A percentile compares a stretch with the other conserved stretches of the same genome.
Conservation (phyloP, 2,888 invertebrate species). For the Buathra laborator region DNA sequence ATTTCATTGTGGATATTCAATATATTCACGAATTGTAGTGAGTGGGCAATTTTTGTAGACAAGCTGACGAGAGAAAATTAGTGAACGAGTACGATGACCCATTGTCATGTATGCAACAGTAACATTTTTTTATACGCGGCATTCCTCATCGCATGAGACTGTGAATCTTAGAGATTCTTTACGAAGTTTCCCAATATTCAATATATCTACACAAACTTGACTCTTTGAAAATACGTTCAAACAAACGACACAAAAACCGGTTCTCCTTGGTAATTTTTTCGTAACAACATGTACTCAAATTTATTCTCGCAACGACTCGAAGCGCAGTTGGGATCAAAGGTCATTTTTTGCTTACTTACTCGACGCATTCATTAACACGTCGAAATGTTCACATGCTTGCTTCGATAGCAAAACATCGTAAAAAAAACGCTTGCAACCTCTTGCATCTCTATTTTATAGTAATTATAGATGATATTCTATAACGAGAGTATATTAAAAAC, state of each 20-base stretch:
- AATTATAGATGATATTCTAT: not conserved
- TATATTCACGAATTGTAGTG: not conserved
- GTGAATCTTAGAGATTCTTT: not conserved
- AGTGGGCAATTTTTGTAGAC: constrained; percentile 4
- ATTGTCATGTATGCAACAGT: not conserved
- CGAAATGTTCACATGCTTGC: not conserved
- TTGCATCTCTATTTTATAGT: not conserved
- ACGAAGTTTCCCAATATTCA: not conserved
- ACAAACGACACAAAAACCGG: constrained; percentile 26
- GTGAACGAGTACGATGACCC: constrained; percentile 11
- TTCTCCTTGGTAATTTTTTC: constrained; percentile 32
- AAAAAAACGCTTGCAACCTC: not conserved
- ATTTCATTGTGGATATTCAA: constrained; percentile 20
- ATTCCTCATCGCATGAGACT: not conserved
- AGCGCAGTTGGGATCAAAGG: constrained; percentile 44
- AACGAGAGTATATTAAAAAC: not conserved
- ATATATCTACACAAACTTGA: constrained; percentile 17
- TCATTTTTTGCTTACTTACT: constrained; percentile 9
- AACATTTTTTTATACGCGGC: not conserved
- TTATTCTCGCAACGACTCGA: constrained; percentile 39
- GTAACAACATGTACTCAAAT: constrained; percentile 17
- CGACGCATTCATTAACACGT: constrained; percentile 28
- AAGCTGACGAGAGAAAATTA: constrained; percentile 9
- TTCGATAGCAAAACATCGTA: not conserved
- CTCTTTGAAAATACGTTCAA: not conserved